These are phyloP conservation scores for Isurus oxyrinchus DNA, from an alignment of 2,113 vertebrate species.

Conservation along the genomic window DNA sequence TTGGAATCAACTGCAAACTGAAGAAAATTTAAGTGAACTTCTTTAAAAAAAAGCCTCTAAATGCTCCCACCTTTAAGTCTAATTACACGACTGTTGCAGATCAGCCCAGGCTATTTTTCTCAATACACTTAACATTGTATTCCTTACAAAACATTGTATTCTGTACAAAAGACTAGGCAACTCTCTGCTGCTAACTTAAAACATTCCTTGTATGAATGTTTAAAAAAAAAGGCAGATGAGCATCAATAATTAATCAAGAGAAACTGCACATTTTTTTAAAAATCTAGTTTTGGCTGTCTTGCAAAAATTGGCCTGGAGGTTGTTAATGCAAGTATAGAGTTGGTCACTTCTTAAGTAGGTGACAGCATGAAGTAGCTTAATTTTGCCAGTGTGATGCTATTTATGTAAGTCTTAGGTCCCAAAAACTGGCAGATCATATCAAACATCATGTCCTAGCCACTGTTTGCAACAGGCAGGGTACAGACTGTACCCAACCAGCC, in stretches of 20 bases:
- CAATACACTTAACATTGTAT: neutral
- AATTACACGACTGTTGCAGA: neutral
- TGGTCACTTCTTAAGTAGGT: neutral
- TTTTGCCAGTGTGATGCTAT: too few species aligned
- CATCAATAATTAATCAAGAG: conserved; percentile 9
- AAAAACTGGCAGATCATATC: too few species aligned
- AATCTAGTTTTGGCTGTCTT: neutral
- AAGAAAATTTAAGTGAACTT: neutral
- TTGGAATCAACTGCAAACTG: neutral
- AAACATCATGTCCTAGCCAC: too few species aligned
- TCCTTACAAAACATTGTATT: neutral
- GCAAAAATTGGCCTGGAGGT: neutral
- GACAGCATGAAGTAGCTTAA: neutral
- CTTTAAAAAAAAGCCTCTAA: neutral
- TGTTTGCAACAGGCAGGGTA: too few species aligned
- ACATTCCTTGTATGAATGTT: neutral
- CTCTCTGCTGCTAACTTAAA: neutral
- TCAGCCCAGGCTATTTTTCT: neutral
- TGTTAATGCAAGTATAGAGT: neutral
- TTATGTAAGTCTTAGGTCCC: too few species aligned
- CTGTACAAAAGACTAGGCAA: neutral
- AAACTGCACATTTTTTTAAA: neutral
- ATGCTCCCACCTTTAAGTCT: neutral
- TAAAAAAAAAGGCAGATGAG: conserved; percentile 19
- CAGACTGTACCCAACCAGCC: too few species aligned